phyloP scores from a whole-genome alignment of 2,888 invertebrate genomes.

The Thyatira batis region DNA sequence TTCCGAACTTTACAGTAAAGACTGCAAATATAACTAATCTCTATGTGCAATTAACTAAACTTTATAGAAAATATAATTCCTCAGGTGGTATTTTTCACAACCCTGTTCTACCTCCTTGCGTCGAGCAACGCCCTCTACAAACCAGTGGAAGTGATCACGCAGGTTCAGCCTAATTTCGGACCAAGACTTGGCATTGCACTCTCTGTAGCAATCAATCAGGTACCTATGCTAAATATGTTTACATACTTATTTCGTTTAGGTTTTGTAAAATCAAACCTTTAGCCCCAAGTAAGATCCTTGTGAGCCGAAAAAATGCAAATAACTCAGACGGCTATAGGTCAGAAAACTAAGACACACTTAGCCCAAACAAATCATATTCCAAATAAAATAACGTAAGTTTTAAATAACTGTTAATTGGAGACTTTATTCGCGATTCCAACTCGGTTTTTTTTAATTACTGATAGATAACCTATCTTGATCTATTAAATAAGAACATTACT shows the following conservation, averaged over 20 bases:
- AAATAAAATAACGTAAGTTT: too few relatives aligned
- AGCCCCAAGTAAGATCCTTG: not conserved
- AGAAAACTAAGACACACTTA: not conserved
- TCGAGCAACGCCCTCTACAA: conserved; percentile 90
- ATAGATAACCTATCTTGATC: too few relatives aligned
- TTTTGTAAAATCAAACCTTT: not conserved
- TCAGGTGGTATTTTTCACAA: conserved; percentile 97
- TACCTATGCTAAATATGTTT: conserved; percentile 23
- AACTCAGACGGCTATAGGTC: not conserved
- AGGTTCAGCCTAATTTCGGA: conserved; percentile 90
- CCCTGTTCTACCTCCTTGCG: conserved; percentile 96
- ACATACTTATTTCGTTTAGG: not conserved
- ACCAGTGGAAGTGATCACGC: conserved; percentile 93
- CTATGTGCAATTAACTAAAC: not conserved
- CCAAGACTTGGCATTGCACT: conserved; percentile 90
- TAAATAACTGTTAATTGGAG: too few relatives aligned
- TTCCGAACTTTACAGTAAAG: too few relatives aligned
- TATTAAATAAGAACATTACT: too few relatives aligned
- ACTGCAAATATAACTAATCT: too few relatives aligned
- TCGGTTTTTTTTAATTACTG: too few relatives aligned
- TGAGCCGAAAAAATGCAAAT: too few relatives aligned
- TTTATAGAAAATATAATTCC: not conserved
- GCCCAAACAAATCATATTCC: not conserved
- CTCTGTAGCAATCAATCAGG: conserved; percentile 93
- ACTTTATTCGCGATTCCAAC: too few relatives aligned